A percentile compares a stretch with the other conserved stretches of the same genome.
Evolutionary conservation across 2,888 invertebrate species (phyloP).

Genomic region (Nemurella pictetii): DNA sequence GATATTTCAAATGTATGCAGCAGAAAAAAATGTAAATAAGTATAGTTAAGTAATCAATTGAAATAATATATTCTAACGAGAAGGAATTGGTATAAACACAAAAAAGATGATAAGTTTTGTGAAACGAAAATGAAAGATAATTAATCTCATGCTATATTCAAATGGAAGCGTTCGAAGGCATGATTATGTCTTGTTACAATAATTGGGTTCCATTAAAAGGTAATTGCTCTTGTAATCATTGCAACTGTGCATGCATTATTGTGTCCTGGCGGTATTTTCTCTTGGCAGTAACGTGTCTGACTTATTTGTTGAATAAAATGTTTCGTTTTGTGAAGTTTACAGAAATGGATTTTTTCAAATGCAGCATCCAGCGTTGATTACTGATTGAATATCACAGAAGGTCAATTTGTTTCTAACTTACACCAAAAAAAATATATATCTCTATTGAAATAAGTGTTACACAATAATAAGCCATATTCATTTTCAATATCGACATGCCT

Average conservation of each 20-base stretch:
- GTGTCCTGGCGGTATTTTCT: neutral
- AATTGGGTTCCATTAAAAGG: neutral
- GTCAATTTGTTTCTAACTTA: too few relatives aligned
- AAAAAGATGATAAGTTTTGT: neutral
- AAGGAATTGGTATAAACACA: neutral
- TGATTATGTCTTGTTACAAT: neutral
- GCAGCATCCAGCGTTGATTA: too few relatives aligned
- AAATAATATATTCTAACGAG: conserved; percentile 10
- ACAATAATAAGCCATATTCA: too few relatives aligned
- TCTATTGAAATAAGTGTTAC: too few relatives aligned
- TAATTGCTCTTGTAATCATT: neutral
- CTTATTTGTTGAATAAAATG: neutral
- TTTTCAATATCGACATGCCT: too few relatives aligned
- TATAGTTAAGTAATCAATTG: neutral
- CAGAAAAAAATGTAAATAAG: neutral
- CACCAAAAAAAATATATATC: too few relatives aligned
- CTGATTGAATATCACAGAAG: too few relatives aligned
- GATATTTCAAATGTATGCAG: neutral
- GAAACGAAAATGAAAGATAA: neutral
- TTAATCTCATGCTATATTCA: neutral
- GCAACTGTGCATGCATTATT: neutral
- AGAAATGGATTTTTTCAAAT: too few relatives aligned
- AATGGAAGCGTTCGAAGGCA: neutral
- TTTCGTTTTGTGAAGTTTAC: neutral
- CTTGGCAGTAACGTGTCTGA: neutral